phyloP scores from a whole-genome alignment of 2,797 vertebrate species.

The Argyrosomus regius region DNA sequence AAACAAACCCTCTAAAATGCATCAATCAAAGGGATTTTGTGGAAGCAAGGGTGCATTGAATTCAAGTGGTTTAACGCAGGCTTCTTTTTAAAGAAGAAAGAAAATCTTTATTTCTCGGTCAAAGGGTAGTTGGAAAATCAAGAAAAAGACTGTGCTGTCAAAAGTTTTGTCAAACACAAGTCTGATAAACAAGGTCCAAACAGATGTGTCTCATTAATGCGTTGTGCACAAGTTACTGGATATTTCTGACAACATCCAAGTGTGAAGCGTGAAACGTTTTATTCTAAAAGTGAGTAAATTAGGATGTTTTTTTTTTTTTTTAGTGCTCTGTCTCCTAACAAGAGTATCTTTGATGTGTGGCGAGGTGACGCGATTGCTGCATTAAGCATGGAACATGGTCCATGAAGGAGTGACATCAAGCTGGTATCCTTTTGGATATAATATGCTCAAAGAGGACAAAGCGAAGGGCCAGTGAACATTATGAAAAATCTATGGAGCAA shows the following conservation, averaged over 20 bases:
- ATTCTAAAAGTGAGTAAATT: conserved; percentile 21
- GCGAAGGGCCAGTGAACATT: conserved; percentile 12
- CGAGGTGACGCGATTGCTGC: conserved; percentile 24
- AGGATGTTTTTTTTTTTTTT: conserved; percentile 23
- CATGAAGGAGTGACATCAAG: neutral
- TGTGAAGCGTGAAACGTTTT: conserved; percentile 16
- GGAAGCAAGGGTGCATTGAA: neutral
- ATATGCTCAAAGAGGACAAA: neutral
- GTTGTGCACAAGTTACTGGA: conserved; percentile 23
- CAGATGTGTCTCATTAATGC: conserved; percentile 43
- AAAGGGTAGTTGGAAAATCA: conserved; percentile 21
- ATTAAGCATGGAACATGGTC: conserved; percentile 8
- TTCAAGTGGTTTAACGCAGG: conserved; percentile 3
- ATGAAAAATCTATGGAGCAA: neutral
- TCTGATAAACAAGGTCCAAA: conserved; percentile 44
- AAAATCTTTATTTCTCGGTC: neutral
- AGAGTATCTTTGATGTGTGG: conserved; percentile 33
- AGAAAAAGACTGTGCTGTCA: neutral
- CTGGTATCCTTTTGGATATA: neutral
- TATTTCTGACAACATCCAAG: conserved; percentile 28
- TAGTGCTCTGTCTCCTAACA: conserved; percentile 28
- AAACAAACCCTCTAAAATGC: neutral
- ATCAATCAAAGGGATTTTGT: conserved; percentile 11
- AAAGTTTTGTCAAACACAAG: conserved; percentile 37
- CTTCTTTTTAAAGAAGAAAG: neutral